Percentiles rank a stretch among this genome's conserved stretches.
Conservation (phyloP, 2,113 vertebrate genomes). For the Sarotherodon lohbergeri region DNA sequence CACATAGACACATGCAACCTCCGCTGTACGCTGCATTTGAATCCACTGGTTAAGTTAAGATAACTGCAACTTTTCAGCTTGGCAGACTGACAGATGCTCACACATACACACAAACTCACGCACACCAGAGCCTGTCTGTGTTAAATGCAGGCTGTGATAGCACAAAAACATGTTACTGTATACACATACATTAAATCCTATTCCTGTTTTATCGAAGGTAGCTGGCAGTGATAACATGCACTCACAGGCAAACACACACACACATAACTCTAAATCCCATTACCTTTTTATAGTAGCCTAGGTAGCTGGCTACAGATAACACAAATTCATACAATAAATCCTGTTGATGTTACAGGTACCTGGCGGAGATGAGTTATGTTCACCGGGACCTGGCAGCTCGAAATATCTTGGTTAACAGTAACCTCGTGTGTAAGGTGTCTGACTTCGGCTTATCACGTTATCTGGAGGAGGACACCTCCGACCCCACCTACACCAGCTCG, state of each 20-base stretch:
- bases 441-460: slow-evolving; percentile 96
- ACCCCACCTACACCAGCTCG: slow-evolving; percentile 92
- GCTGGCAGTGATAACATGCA: not conserved
- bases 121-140: slow-evolving; percentile 7
- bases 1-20: not conserved
- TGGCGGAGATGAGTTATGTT: slow-evolving; percentile 96
- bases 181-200: slow-evolving; percentile 34
- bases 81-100: not conserved
- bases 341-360: slow-evolving; percentile 70
- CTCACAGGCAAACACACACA: not conserved
- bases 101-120: not conserved
- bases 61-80: not conserved
- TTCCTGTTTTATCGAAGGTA: slow-evolving; percentile 22
- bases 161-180: not conserved
- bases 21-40: not conserved
- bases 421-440: slow-evolving; percentile 95
- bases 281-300: slow-evolving; percentile 5
- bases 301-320: slow-evolving; percentile 31
- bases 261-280: slow-evolving; percentile 24
- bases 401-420: slow-evolving; percentile 95
- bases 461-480: slow-evolving; percentile 91
- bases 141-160: slow-evolving; percentile 13
- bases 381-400: slow-evolving; percentile 94
- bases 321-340: slow-evolving; percentile 21
- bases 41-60: not conserved